A percentile compares a stretch with the other conserved stretches of the same genome.
Evolutionary conservation across 2,888 invertebrate species (phyloP).

Genomic region (Sinodicranocentrus sp.): DNA sequence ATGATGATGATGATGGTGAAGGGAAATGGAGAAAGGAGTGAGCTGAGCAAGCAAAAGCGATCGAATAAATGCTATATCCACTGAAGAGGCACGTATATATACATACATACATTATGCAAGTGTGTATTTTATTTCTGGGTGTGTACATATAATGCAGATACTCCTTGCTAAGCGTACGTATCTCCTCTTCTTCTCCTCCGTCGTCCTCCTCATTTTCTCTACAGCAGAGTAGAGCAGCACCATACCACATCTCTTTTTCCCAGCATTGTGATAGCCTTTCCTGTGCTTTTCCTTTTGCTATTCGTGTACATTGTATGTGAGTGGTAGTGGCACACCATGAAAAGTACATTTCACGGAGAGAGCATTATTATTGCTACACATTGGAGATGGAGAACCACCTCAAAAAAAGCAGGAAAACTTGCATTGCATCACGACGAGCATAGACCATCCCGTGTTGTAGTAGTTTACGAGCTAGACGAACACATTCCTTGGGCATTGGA

Average conservation of each 20-base stretch:
- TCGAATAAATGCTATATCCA: constrained; percentile 35
- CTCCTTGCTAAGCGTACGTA: not conserved
- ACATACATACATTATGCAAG: constrained; percentile 1
- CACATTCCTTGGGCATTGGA: no score
- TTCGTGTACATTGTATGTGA: no score
- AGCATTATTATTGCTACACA: no score
- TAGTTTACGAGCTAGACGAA: no score
- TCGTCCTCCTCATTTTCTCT: not conserved
- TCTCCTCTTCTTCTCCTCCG: constrained; percentile 20
- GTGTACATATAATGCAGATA: constrained; percentile 67
- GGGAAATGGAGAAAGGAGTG: constrained; percentile 10
- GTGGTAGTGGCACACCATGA: no score
- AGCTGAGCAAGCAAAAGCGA: constrained; percentile 32
- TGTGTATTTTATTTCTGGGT: constrained; percentile 61
- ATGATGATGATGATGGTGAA: constrained; percentile 26
- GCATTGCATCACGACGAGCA: no score
- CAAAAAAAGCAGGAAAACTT: no score
- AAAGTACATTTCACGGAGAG: no score
- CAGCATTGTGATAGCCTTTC: not conserved
- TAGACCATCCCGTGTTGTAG: no score
- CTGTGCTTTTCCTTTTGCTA: no score
- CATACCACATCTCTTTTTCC: constrained; percentile 32
- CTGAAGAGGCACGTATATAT: constrained; percentile 7
- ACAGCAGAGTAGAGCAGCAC: no score
- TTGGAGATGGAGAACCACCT: no score